These are phyloP conservation scores for Paralichthys olivaceus DNA, from an alignment of 2,113 vertebrate species.

Conservation along the genomic window DNA sequence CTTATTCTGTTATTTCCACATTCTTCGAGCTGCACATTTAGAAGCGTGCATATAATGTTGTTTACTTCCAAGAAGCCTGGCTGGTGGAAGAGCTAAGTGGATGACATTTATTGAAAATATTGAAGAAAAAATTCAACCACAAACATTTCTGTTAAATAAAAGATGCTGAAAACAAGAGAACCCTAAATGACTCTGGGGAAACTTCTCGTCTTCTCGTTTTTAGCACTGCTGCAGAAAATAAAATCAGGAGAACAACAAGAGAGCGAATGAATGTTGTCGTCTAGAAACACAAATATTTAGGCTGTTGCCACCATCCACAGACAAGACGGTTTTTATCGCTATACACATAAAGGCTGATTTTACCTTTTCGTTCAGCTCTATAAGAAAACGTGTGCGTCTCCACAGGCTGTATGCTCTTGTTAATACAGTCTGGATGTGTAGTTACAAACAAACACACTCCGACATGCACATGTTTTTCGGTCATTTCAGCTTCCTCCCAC, in stretches of 20 bases:
- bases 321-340: neutral
- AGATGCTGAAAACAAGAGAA: too few relatives aligned
- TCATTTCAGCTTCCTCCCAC: constrained; percentile 30
- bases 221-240: neutral
- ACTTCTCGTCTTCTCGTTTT: neutral
- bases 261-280: neutral
- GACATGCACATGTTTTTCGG: neutral
- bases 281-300: constrained; percentile 1
- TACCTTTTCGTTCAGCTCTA: neutral
- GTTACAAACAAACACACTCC: neutral
- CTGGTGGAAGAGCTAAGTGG: neutral
- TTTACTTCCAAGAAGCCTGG: neutral
- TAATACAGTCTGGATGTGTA: neutral
- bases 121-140: neutral
- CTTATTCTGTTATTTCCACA: neutral
- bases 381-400: neutral
- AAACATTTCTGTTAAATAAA: too few relatives aligned
- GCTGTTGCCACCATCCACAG: neutral
- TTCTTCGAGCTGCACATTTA: neutral
- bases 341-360: neutral
- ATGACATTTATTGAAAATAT: neutral
- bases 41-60: neutral
- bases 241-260: neutral
- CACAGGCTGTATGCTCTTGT: neutral
- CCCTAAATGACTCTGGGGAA: too few relatives aligned